Evolutionary conservation across 2,888 invertebrate genomes (phyloP).

Genomic region (Drosophila crucigera): DNA sequence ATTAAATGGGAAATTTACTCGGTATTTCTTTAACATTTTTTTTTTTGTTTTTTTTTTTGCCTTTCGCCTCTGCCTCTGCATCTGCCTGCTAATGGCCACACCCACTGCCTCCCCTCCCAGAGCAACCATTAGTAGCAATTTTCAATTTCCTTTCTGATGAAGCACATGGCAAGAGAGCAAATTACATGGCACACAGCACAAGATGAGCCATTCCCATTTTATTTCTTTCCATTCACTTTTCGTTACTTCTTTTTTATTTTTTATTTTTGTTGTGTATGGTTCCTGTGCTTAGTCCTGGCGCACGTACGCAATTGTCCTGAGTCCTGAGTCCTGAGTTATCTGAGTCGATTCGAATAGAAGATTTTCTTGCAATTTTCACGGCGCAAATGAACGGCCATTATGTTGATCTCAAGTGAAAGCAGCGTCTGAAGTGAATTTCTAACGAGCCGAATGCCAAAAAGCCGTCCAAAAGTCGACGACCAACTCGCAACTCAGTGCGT

Average conservation of each 20-base stretch:
- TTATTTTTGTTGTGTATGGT: background rate
- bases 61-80: constrained; percentile 36
- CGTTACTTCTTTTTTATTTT: background rate
- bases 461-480: constrained; percentile 29
- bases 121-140: constrained; percentile 81
- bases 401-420: constrained; percentile 81
- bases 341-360: constrained; percentile 69
- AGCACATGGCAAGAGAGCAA: constrained; percentile 85
- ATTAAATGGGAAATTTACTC: constrained; percentile 59
- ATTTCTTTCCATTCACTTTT: constrained; percentile 12
- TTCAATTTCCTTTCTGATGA: constrained; percentile 85
- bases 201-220: constrained; percentile 56
- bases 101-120: constrained; percentile 42
- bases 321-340: constrained; percentile 34
- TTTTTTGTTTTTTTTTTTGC: background rate
- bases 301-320: constrained; percentile 80
- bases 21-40: constrained; percentile 37
- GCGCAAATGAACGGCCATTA: constrained; percentile 83
- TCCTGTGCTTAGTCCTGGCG: constrained; percentile 48
- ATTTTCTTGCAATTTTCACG: constrained; percentile 69
- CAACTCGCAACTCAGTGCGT: constrained; percentile 49
- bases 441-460: constrained; percentile 60
- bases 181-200: constrained; percentile 78
- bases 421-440: constrained; percentile 77
- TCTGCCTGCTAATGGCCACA: constrained; percentile 45